Percentiles rank a stretch among this genome's conserved stretches.
These are phyloP conservation scores for Phoeniculus purpureus DNA, from an alignment of 2,797 vertebrate genomes.

Conservation along the genomic window DNA sequence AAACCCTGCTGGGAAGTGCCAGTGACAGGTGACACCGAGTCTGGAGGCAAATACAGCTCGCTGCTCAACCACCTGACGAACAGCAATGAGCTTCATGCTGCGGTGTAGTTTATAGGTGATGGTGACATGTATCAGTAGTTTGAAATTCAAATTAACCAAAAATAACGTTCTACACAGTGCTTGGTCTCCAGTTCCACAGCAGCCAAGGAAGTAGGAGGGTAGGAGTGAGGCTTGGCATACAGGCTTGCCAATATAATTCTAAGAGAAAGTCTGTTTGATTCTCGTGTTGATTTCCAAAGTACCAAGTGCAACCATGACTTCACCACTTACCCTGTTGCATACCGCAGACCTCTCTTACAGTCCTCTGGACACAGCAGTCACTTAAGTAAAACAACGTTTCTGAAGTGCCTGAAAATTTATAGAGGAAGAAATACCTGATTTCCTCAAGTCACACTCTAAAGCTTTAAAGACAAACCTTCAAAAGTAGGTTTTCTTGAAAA, in stretches of 20 bases:
- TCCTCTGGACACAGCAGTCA: background rate
- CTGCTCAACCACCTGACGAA: rapidly evolving
- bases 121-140: background rate
- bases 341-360: background rate
- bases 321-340: background rate
- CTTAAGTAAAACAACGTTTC: background rate
- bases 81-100: too few species aligned
- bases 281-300: background rate
- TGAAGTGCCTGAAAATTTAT: background rate
- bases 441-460: background rate
- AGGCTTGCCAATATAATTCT: background rate
- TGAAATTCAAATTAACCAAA: background rate
- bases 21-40: too few species aligned
- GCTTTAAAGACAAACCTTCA: background rate
- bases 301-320: background rate
- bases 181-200: background rate
- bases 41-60: rapidly evolving
- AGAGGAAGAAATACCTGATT: background rate
- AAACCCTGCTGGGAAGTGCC: too few species aligned
- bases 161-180: background rate
- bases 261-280: background rate
- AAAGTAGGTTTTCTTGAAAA: background rate
- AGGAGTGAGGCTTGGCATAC: background rate
- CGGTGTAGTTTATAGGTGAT: background rate
- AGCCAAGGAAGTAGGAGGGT: background rate